These are phyloP conservation scores for Carettochelys insculpta DNA, from an alignment of 2,113 vertebrate genomes.

Conservation along the genomic window DNA sequence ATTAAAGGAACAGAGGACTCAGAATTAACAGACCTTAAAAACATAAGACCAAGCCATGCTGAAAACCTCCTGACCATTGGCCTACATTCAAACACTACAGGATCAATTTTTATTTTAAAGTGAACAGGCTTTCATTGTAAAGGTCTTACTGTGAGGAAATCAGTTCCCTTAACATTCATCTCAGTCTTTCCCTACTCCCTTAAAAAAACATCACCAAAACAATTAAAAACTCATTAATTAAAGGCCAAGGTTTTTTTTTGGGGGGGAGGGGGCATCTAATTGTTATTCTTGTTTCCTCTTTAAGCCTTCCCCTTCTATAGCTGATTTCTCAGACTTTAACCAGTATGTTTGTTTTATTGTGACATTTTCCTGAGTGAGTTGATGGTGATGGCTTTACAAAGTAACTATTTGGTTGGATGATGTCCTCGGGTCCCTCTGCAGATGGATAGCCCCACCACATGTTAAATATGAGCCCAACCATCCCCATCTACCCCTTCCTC, in stretches of 20 bases:
- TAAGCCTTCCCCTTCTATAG: background rate
- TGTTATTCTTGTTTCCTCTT: background rate
- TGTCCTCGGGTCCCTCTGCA: background rate
- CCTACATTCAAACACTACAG: background rate
- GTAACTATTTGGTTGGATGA: background rate
- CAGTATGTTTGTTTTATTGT: background rate
- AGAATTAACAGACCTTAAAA: background rate
- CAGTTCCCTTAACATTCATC: rapidly evolving
- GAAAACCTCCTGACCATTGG: background rate
- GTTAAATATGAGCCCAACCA: background rate
- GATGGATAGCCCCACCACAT: background rate
- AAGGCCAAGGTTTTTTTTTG: background rate
- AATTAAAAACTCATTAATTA: background rate
- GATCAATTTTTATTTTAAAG: background rate
- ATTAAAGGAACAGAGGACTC: background rate
- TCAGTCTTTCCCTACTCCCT: background rate
- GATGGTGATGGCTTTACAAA: background rate
- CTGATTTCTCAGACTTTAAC: background rate
- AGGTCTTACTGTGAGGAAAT: background rate
- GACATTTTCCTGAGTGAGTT: background rate
- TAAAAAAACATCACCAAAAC: background rate
- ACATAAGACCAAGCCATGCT: background rate
- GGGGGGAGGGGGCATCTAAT: background rate
- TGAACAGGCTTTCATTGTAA: background rate
- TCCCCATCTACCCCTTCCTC: background rate